Evolutionary conservation across 2,113 vertebrate species (phyloP).

Genomic region (Furnarius figulus): DNA sequence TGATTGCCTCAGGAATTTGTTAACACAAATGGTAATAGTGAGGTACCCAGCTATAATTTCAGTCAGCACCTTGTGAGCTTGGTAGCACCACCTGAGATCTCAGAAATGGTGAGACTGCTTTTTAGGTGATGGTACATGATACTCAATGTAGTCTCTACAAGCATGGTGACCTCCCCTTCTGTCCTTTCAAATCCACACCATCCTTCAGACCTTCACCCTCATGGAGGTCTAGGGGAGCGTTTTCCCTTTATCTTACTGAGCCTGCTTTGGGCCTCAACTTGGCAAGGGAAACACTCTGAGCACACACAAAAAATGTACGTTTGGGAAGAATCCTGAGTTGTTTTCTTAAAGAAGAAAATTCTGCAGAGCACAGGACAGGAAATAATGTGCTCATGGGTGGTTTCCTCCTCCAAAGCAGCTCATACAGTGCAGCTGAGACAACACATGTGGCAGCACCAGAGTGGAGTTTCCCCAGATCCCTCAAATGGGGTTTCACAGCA

Average conservation of each 20-base stretch:
- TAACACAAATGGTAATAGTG: not conserved
- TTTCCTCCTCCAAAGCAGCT: conserved; percentile 43
- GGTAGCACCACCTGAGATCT: not conserved
- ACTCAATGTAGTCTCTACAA: not conserved
- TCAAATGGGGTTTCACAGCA: not conserved
- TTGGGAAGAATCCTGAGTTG: conserved; percentile 24
- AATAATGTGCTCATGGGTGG: conserved; percentile 48
- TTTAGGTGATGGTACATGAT: not conserved
- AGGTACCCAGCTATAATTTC: not conserved
- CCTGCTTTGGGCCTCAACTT: not conserved
- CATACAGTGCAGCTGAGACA: conserved; percentile 10
- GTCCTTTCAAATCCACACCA: not conserved
- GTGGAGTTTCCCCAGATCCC: not conserved
- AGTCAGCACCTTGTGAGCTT: not conserved
- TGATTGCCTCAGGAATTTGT: not conserved
- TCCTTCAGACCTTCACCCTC: not conserved
- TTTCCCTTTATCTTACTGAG: not conserved
- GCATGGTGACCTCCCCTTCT: not conserved
- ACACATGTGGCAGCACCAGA: not conserved
- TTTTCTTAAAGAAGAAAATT: conserved; percentile 47
- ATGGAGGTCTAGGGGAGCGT: not conserved
- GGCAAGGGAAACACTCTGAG: not conserved
- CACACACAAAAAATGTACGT: not conserved
- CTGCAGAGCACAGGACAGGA: conserved; percentile 37
- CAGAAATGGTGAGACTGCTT: not conserved